phyloP scores from a whole-genome alignment of 2,888 invertebrate genomes.

The Muscina levida region DNA sequence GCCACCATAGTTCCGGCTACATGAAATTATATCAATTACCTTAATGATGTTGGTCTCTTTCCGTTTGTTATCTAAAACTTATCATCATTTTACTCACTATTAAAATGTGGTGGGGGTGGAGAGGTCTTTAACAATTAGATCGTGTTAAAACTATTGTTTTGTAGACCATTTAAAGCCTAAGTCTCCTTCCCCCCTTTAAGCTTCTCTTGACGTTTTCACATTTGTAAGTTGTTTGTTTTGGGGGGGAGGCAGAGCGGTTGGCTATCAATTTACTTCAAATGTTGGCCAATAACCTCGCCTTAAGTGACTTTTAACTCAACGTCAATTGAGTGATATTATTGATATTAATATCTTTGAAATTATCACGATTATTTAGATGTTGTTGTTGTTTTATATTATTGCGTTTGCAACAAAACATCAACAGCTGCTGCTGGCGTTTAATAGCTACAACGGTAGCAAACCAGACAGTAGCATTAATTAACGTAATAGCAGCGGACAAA shows the following conservation, averaged over 20 bases:
- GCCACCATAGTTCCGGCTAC: not conserved
- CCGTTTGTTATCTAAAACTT: too few relatives aligned
- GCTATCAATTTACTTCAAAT: not conserved
- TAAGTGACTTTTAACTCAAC: constrained; percentile 43
- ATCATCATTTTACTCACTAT: too few relatives aligned
- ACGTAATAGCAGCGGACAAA: constrained; percentile 6
- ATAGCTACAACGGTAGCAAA: not conserved
- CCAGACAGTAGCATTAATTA: constrained; percentile 48
- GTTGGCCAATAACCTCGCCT: constrained; percentile 45
- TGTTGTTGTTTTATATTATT: too few relatives aligned
- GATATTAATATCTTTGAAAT: constrained; percentile 51
- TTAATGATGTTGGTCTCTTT: too few relatives aligned
- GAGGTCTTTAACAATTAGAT: too few relatives aligned
- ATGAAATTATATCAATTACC: not conserved
- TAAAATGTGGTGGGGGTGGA: too few relatives aligned
- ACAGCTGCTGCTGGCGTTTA: constrained; percentile 22
- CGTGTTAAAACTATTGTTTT: too few relatives aligned
- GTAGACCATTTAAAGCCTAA: too few relatives aligned
- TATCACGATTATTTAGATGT: constrained; percentile 50
- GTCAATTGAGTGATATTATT: constrained; percentile 46
- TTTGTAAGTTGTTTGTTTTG: too few relatives aligned
- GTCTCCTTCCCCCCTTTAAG: too few relatives aligned
- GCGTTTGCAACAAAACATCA: constrained; percentile 3
- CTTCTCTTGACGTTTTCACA: too few relatives aligned
- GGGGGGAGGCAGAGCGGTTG: too few relatives aligned